Base-by-base conservation (phyloP, 1,140 invertebrate species). In the Acromyrmex charruanus region DNA sequence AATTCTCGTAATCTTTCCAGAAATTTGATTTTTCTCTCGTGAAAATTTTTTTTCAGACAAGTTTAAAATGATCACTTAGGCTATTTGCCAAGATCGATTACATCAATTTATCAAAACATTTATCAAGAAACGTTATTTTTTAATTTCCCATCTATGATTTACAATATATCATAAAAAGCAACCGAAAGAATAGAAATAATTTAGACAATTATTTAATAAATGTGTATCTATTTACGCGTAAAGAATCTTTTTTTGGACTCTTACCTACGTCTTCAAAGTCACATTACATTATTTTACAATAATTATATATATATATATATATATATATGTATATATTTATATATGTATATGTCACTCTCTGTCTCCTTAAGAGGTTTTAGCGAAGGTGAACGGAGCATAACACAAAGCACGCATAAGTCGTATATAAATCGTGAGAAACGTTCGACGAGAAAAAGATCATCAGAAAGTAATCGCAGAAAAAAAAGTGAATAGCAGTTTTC, bases 131-230 rank as follows among this genome's bases (percentile, higher is more conserved):
- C 6, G n/a, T 28, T 39, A 0, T 75, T 75, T 4, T 77, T 9
- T 75, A 31, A n/a, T 5, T 39, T 61, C 5, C 18, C 16, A 44
- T 77, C 3, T 61, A 44, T 14, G n/a, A 55, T 31, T 69, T 87
- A 91, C 92, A 84, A 85, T 89, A 87, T 84, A 90, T 87, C 84
- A 89, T 91, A 89, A 90, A 88, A 88, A 92, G 90, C 91, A 89
- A 93, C 91, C 14, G 55, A 75, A 58, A 55, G 35, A 75, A 61
- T 94, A 87, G 92, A 93, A 93, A 91, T 92, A 94, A 94, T 93
- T 92, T 90, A 93, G 86, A 93, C 93, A 91, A 92, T 91, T 89
- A 85, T 92, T 92, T 92, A 91, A 92, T 92, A 92, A 93, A 93
- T 84, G 80, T 84, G 93, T 91, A 92, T 90, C 91, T 92, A 93